A percentile compares a stretch with the other conserved stretches of the same genome.
These are phyloP conservation scores for Pilophorus perplexus DNA, from an alignment of 2,888 invertebrate species.

Conservation along the genomic window DNA sequence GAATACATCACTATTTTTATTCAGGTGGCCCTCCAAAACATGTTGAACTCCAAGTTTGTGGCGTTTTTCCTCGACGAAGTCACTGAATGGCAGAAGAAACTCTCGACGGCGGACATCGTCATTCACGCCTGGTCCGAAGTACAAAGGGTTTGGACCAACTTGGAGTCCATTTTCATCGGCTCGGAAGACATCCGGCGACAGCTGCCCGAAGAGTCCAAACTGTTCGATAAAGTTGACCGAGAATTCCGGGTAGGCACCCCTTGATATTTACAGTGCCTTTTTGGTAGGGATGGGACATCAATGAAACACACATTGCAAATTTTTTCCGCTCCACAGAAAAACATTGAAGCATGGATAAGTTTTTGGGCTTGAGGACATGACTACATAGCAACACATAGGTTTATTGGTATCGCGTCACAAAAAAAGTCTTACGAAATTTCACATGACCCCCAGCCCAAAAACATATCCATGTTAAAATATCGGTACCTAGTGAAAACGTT, in stretches of 20 bases:
- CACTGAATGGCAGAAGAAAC: slow-evolving; percentile 80
- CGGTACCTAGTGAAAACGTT: too few species aligned
- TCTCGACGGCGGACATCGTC: slow-evolving; percentile 85
- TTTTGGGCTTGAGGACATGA: too few species aligned
- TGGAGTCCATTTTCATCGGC: slow-evolving; percentile 93
- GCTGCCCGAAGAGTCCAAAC: slow-evolving; percentile 82
- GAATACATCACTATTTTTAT: background rate
- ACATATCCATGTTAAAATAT: too few species aligned
- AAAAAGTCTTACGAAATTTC: too few species aligned
- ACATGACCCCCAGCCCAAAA: too few species aligned
- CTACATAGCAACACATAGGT: too few species aligned
- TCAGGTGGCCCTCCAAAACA: slow-evolving; percentile 76
- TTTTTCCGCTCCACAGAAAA: too few species aligned
- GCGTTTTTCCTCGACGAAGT: slow-evolving; percentile 82
- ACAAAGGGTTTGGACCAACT: slow-evolving; percentile 89
- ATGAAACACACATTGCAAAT: too few species aligned
- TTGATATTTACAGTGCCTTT: too few species aligned
- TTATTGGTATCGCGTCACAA: too few species aligned
- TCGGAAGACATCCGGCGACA: slow-evolving; percentile 92
- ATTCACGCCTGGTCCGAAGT: slow-evolving; percentile 82
- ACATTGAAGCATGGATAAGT: too few species aligned
- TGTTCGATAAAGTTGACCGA: slow-evolving; percentile 82
- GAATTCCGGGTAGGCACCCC: slow-evolving; percentile 82
- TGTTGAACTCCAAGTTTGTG: slow-evolving; percentile 91
- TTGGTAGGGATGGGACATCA: too few species aligned